A percentile compares a stretch with the other conserved stretches of the same genome.
These are phyloP conservation scores for Ganaspis brasiliensis DNA, from an alignment of 2,888 invertebrate genomes.

Conservation along the genomic window DNA sequence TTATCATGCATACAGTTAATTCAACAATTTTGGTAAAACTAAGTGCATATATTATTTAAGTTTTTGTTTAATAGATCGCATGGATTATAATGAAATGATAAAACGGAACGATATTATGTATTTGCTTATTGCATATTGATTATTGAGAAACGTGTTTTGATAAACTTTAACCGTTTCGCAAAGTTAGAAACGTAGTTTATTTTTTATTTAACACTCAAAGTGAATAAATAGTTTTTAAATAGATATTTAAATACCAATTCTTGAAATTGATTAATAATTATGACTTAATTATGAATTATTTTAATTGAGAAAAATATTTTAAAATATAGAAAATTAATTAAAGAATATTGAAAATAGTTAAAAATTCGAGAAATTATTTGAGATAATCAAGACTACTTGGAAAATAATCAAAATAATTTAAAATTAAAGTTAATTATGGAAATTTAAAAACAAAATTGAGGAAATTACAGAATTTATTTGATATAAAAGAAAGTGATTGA, in stretches of 20 bases:
- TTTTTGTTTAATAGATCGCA: conserved; percentile 41
- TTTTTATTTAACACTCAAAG: not conserved
- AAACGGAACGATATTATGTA: not conserved
- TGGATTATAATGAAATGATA: conserved; percentile 27
- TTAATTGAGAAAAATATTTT: too few species aligned
- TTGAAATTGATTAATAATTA: too few species aligned
- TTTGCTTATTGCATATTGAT: conserved; percentile 46
- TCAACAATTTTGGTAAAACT: conserved; percentile 58
- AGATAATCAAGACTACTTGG: too few species aligned
- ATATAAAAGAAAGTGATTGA: too few species aligned
- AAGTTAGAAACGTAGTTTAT: not conserved
- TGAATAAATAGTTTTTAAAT: not conserved
- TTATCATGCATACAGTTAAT: conserved; percentile 62
- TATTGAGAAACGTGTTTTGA: conserved; percentile 47
- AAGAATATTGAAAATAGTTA: too few species aligned
- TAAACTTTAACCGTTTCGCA: conserved; percentile 53
- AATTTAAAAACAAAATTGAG: too few species aligned
- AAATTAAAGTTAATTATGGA: too few species aligned
- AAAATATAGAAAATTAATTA: too few species aligned
- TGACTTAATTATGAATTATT: too few species aligned
- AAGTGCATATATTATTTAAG: conserved; percentile 18
- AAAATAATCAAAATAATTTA: too few species aligned
- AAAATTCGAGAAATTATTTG: too few species aligned
- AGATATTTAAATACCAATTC: not conserved
- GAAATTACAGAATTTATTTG: too few species aligned